Conservation (phyloP, 2,888 invertebrate genomes). For the Chymomyza procnemis region DNA sequence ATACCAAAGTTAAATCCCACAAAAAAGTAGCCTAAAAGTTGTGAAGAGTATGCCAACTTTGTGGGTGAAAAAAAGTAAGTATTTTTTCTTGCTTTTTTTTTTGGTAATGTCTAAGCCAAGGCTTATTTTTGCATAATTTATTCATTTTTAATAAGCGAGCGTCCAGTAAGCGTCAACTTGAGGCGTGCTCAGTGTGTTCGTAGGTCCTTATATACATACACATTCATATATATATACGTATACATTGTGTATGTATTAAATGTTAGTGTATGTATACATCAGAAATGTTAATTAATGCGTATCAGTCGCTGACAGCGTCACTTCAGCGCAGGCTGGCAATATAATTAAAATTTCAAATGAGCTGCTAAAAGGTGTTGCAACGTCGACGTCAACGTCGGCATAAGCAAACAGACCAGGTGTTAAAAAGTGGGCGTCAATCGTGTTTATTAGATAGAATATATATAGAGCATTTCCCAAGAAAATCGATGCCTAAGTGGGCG, state of each 20-base stretch:
- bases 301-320: constrained; percentile 61
- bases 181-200: constrained; percentile 19
- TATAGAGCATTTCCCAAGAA: not conserved
- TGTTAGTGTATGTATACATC: not conserved
- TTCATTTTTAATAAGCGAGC: constrained; percentile 67
- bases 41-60: not conserved
- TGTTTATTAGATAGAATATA: not conserved
- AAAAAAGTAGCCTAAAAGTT: not conserved
- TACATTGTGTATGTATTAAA: no score
- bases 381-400: not conserved
- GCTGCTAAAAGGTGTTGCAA: constrained; percentile 26
- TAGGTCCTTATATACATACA: constrained; percentile 8
- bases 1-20: no score
- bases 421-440: constrained; percentile 2
- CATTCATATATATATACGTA: not conserved
- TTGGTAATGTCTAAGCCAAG: not conserved
- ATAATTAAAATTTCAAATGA: constrained; percentile 70
- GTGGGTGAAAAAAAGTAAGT: not conserved
- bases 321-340: constrained; percentile 41
- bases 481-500: constrained; percentile 14
- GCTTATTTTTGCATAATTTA: constrained; percentile 65
- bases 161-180: constrained; percentile 24
- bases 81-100: not conserved
- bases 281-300: constrained; percentile 51
- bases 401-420: not conserved